A percentile compares a stretch with the other conserved stretches of the same genome.
Conservation (phyloP, 2,113 vertebrate genomes). For the Prunella fulvescens region DNA sequence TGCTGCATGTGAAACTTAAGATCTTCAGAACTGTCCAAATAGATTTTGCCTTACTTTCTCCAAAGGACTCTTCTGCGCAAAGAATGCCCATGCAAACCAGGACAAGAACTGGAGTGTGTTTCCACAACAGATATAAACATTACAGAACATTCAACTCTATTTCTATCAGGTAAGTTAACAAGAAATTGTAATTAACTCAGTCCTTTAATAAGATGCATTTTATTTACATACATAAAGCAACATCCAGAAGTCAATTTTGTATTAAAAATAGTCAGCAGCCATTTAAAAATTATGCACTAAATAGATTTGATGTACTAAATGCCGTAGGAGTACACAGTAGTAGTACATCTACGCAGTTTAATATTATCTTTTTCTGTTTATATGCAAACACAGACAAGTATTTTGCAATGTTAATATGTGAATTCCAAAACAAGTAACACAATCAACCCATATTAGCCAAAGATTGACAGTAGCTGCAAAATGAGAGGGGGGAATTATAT, state of each 20-base stretch:
- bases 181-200: conserved; percentile 30
- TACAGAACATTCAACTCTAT: neutral
- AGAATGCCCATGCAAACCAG: neutral
- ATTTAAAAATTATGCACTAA: conserved; percentile 16
- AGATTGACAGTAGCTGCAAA: neutral
- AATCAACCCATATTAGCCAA: neutral
- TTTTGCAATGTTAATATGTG: conserved; percentile 8
- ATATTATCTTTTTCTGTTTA: neutral
- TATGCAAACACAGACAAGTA: neutral
- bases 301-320: neutral
- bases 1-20: neutral
- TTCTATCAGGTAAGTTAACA: neutral
- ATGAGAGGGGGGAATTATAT: neutral
- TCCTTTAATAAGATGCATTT: conserved; percentile 15
- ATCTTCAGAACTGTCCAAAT: neutral
- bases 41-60: neutral
- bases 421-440: conserved; percentile 27
- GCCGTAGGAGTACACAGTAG: neutral
- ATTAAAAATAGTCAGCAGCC: conserved; percentile 13
- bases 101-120: neutral
- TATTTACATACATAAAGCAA: conserved; percentile 19
- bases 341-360: neutral
- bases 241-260: neutral
- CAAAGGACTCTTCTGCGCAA: neutral
- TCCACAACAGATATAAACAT: neutral